Evolutionary conservation across 37 sponge, comb jelly and placozoan genomes (phyloP), one percentile per base, ranked within the genome.

Genomic region (Beroe forskalii): DNA sequence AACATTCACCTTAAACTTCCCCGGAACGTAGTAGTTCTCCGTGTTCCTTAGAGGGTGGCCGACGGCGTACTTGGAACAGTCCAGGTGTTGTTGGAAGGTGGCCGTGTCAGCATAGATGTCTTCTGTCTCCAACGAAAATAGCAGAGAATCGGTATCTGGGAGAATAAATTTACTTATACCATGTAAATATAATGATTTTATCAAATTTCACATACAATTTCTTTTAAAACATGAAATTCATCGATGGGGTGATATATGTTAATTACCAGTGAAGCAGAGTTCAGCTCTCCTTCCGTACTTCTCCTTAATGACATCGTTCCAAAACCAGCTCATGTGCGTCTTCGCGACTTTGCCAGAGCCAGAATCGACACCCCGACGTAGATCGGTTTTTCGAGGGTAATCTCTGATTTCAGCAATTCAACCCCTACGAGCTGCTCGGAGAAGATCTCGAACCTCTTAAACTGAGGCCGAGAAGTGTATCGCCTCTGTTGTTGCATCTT

Each of bases 211-310:
- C n/a, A n/a, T n/a, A n/a, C n/a, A n/a, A n/a, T n/a, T n/a, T n/a
- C n/a, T n/a, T n/a, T n/a, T n/a, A n/a, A n/a, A n/a, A n/a, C n/a
- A n/a, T n/a, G n/a, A n/a, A n/a, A n/a, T n/a, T n/a, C n/a, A n/a
- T n/a, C n/a, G n/a, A n/a, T n/a, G n/a, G n/a, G n/a, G n/a, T n/a
- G n/a, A n/a, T n/a, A n/a, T n/a, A n/a, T n/a, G n/a, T n/a, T n/a
- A n/a, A n/a, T n/a, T 12, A 48, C 55, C 55, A n/a, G 66, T 64
- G 66, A 64, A 64, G 66, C 66, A 64, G 14, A 64, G 25, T 23
- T 64, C 17, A 22, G 31, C 66, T n/a, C 25, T 23, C 30, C 4
- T 23, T n/a, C n/a, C n/a, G 31, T n/a, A 64, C 4, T 64, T 64
- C 66, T 8, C 4, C 25, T 64, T 64, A 23, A 64, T 64, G 25